These are phyloP conservation scores for Atractosteus spatula DNA, from an alignment of 2,113 vertebrate species.

Conservation along the genomic window DNA sequence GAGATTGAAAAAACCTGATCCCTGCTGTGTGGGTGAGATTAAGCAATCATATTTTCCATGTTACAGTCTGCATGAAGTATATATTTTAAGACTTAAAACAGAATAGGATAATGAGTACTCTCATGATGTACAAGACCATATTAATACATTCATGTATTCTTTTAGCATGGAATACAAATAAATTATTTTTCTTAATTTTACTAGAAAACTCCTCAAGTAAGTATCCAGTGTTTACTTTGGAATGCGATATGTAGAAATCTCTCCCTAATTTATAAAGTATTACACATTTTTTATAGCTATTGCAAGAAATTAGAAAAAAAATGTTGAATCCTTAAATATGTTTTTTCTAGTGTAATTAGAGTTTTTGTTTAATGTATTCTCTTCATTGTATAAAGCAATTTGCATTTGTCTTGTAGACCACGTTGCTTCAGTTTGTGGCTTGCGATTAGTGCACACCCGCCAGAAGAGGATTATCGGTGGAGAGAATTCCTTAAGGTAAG, in stretches of 20 bases:
- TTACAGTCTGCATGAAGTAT: conserved; percentile 12
- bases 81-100: neutral
- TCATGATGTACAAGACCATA: neutral
- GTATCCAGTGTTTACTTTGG: too few relatives aligned
- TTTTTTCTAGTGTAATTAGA: neutral
- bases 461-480: conserved; percentile 94
- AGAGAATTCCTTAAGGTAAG: conserved; percentile 91
- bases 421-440: conserved; percentile 75
- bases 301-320: too few relatives aligned
- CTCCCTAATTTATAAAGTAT: too few relatives aligned
- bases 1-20: neutral
- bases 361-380: too few relatives aligned
- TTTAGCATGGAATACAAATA: too few relatives aligned
- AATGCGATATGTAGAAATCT: too few relatives aligned
- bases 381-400: too few relatives aligned
- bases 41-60: neutral
- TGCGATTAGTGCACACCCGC: conserved; percentile 79
- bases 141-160: too few relatives aligned
- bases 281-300: too few relatives aligned
- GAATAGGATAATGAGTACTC: neutral
- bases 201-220: too few relatives aligned
- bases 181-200: too few relatives aligned
- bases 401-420: conserved; percentile 63
- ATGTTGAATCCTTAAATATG: neutral
- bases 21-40: neutral